Evolutionary conservation across 1,140 invertebrate species (phyloP), one percentile per base, ranked within the genome.

Genomic region (Harpegnathos saltator): DNA sequence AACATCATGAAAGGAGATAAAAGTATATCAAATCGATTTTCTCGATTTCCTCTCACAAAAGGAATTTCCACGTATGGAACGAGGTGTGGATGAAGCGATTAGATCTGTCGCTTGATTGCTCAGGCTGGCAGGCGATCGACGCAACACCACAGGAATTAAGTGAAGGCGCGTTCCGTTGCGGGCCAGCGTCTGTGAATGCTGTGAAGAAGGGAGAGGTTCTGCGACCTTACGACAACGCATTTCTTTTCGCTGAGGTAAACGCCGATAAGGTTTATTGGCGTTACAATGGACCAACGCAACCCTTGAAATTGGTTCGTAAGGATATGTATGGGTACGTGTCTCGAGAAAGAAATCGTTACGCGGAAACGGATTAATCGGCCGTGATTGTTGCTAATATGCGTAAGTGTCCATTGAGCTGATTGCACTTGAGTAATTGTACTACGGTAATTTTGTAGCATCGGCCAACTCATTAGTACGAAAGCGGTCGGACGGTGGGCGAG

Each of bases 41-140:
- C 11, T 50, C 15, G 50, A 62, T 4, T 58, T 54, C 50, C 19
- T n/a, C 11, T 59, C 15, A 0, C 75, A 14, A 44, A 44, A 96
- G 95, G 96, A 99, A 99, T 91, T 99, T 98, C 92, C 98, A 99
- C 90, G 98, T 99, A 3, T 99, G 98, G 98, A 98, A 98, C 93
- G 98, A 99, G 93, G 97, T 97, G 0, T 99, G 98, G 98, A 98
- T 99, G 96, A 96, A 96, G 68, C 94, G 98, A 24, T 96, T 97
- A 1, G 98, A 99, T 93, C 93, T 99, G 33, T 96, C 96, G 0
- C 86, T 92, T 0, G 95, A 96, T 0, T 95, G 95, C 68, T 92
- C 94, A 19, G 98, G 98, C 0, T 99, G 98, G 98, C 98, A 99
- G 93, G 98, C 96, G 0, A 97, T 99, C 71, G 98, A 99, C 93